Evolutionary conservation across 2,113 vertebrate species (phyloP), one percentile per base, ranked within the genome.

Genomic region (Neodon shergylaensis): DNA sequence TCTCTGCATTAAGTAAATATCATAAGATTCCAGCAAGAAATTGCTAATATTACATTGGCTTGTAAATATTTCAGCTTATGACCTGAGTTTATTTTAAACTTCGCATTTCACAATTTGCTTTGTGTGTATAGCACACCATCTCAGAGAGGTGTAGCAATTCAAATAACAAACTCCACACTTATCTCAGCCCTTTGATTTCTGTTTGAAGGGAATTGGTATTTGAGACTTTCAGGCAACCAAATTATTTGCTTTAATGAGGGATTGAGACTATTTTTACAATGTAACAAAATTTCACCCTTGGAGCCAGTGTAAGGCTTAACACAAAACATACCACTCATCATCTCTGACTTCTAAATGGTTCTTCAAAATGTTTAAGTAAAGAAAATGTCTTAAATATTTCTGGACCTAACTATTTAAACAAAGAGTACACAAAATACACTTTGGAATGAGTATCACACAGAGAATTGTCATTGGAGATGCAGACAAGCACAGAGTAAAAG

Each of bases 331-430:
- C 84, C 92, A 96, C 96, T 96, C 77, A 70, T 96, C 96, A 94
- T 97, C 88, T 92, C 93, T 96, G 58, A 77, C 74, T 96, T 65
- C 63, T 87, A 89, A 85, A 90, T 92, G 85, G 63, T 88, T 96
- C 86, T 96, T 92, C 88, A 96, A 84, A 90, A 96, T 97, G 95
- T 97, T 97, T 96, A 96, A 89, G 94, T 89, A 95, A 16, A 87
- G 85, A 97, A 97, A 96, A 4, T 70, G 94, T 94, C 90, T 97
- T 94, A 98, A 97, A 96, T 97, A 97, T 96, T 98, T 95, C 95
- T 97, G 90, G 85, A 95, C 88, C 61, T 84, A 83, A 91, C 66
- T 84, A 89, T 95, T 97, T 96, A 96, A 96, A 94, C 94, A 95
- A 92, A 92, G 77, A 79, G 17, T 74, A 82, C 91, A 76, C 47